These are phyloP conservation scores for Therioaphis trifolii DNA, from an alignment of 2,888 invertebrate species.

Conservation along the genomic window DNA sequence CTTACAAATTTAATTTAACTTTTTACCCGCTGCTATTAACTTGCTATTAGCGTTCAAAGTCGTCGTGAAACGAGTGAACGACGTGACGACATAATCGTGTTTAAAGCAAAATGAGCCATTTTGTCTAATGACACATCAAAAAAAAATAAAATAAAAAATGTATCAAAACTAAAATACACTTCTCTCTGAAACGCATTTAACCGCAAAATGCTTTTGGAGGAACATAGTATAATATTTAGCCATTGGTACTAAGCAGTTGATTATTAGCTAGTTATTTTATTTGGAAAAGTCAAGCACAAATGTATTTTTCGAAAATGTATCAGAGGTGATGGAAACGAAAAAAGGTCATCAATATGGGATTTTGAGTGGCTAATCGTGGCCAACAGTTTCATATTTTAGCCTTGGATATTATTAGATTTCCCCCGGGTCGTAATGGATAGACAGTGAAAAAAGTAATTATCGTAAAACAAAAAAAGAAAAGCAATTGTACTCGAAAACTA, in stretches of 20 bases:
- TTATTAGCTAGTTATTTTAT: neutral
- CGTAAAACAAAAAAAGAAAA: slow-evolving; percentile 48
- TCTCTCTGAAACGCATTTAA: too few species aligned
- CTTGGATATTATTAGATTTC: slow-evolving; percentile 16
- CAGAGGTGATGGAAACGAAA: too few species aligned
- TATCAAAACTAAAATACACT: too few species aligned
- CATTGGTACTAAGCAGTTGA: too few species aligned
- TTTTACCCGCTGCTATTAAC: neutral
- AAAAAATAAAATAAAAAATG: too few species aligned
- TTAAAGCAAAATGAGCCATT: too few species aligned
- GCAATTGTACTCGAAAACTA: slow-evolving; percentile 54
- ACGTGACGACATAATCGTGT: too few species aligned
- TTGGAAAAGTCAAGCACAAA: neutral
- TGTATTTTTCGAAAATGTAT: neutral
- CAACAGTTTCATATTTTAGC: slow-evolving; percentile 7
- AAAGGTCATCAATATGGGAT: neutral
- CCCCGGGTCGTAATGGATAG: slow-evolving; percentile 27
- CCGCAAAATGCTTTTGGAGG: too few species aligned
- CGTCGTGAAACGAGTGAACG: neutral
- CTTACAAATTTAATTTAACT: neutral
- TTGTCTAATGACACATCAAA: too few species aligned
- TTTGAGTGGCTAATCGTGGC: neutral
- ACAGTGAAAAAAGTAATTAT: slow-evolving; percentile 50
- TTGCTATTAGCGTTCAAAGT: neutral
- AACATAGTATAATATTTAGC: too few species aligned